phyloP scores from a whole-genome alignment of 2,797 vertebrate genomes.

The Podarcis siculus region DNA sequence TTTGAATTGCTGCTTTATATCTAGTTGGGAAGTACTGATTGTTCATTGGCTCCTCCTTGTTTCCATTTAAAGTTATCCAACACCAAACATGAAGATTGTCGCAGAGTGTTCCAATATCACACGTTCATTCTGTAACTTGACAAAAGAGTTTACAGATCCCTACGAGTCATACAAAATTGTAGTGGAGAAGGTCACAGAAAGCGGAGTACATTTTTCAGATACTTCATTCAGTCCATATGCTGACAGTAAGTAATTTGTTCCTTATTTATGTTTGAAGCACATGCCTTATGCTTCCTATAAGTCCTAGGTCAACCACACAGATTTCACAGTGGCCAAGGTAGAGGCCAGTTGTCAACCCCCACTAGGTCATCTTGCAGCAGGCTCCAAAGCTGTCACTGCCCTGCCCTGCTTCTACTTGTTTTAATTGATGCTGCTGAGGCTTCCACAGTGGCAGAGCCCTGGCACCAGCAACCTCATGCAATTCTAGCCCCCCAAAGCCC shows the following conservation, averaged over 20 bases:
- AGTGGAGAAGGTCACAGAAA: constrained; percentile 38
- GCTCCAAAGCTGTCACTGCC: no score
- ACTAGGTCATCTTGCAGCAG: no score
- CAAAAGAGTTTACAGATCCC: neutral
- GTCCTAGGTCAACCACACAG: neutral
- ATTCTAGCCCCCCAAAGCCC: no score
- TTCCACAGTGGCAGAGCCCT: no score
- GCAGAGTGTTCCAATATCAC: constrained; percentile 60
- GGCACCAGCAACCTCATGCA: no score
- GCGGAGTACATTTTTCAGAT: neutral
- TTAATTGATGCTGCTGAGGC: no score
- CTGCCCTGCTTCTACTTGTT: no score
- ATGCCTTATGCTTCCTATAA: neutral
- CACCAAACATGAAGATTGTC: neutral
- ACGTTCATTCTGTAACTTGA: constrained; percentile 68
- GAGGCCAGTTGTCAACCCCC: no score
- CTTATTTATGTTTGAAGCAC: neutral
- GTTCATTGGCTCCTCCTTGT: constrained; percentile 12
- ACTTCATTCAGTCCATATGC: rapidly evolving
- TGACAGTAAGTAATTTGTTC: constrained; percentile 63
- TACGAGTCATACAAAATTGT: rapidly evolving
- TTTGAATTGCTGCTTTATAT: neutral
- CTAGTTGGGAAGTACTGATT: neutral
- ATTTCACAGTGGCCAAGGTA: neutral
- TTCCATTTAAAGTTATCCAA: neutral